Conservation (phyloP, 2,113 vertebrate species). For the Hemicordylus capensis region DNA sequence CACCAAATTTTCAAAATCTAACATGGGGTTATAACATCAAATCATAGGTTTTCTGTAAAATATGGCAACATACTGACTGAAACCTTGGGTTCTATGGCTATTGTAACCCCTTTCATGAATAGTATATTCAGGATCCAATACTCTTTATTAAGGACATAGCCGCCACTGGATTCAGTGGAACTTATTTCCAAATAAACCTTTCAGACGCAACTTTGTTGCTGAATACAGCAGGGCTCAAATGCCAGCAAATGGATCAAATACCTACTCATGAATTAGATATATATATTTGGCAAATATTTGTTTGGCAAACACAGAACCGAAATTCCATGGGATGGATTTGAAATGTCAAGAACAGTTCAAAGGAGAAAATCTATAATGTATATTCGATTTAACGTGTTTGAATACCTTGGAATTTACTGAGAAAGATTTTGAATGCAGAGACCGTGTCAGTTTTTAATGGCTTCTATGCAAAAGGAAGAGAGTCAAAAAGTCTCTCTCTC, state of each 20-base stretch:
- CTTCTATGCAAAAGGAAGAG: not conserved
- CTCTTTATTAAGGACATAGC: not conserved
- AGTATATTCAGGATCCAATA: not conserved
- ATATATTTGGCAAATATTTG: slow-evolving; percentile 26
- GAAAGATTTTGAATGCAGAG: not conserved
- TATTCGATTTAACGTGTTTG: not conserved
- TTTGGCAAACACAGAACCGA: not conserved
- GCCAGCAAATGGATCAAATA: not conserved
- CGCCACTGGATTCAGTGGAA: not conserved
- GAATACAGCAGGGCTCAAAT: not conserved
- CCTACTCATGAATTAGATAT: not conserved
- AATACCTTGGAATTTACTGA: slow-evolving; percentile 27
- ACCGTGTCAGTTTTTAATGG: not conserved
- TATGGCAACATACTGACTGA: not conserved
- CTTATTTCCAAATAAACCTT: not conserved
- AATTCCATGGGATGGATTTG: not conserved
- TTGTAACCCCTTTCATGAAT: not conserved
- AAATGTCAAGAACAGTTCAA: slow-evolving; percentile 23
- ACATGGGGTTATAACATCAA: not conserved
- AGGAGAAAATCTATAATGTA: slow-evolving; percentile 14
- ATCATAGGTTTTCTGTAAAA: not conserved
- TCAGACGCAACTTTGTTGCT: not conserved
- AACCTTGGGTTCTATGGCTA: not conserved
- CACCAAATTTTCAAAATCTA: not conserved
- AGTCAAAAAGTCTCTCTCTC: not conserved